phyloP scores from a whole-genome alignment of 2,797 vertebrate genomes.

The Myotis pilosus region DNA sequence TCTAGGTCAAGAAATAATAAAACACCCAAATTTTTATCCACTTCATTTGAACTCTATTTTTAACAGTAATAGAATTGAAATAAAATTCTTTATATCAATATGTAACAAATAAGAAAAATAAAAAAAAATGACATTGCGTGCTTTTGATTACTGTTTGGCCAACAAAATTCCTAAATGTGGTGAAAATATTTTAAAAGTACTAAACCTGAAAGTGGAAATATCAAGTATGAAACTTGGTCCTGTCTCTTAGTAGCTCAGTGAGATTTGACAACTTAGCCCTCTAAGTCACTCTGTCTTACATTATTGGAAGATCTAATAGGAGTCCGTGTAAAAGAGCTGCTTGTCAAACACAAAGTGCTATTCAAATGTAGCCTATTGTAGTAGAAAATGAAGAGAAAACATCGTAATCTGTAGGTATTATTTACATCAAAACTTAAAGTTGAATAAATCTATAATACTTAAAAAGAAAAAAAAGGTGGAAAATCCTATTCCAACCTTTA shows the following conservation, averaged over 20 bases:
- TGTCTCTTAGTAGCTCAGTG: constrained; percentile 10
- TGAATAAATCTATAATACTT: not conserved
- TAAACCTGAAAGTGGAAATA: constrained; percentile 23
- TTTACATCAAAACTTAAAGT: not conserved
- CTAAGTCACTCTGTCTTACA: constrained; percentile 29
- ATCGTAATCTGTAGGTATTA: not conserved
- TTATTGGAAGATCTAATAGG: not conserved
- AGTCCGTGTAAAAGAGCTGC: not conserved
- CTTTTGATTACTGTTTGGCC: not conserved
- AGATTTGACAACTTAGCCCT: constrained; percentile 27
- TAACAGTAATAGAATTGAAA: not conserved
- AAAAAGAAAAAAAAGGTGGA: not conserved
- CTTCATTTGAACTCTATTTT: constrained; percentile 37
- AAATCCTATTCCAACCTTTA: not conserved
- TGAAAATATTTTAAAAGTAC: not conserved
- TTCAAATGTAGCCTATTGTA: not conserved
- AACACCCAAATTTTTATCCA: not conserved
- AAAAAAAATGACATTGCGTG: not conserved
- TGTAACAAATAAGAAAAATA: not conserved
- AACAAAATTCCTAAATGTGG: not conserved
- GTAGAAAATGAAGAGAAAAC: not conserved
- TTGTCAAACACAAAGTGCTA: not conserved
- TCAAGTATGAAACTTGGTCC: constrained; percentile 32
- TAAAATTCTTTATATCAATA: not conserved
- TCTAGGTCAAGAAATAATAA: constrained; percentile 55